These are phyloP conservation scores for Bergia puertoricense DNA, from an alignment of 92 coral and sea anemone species.

Conservation along the genomic window DNA sequence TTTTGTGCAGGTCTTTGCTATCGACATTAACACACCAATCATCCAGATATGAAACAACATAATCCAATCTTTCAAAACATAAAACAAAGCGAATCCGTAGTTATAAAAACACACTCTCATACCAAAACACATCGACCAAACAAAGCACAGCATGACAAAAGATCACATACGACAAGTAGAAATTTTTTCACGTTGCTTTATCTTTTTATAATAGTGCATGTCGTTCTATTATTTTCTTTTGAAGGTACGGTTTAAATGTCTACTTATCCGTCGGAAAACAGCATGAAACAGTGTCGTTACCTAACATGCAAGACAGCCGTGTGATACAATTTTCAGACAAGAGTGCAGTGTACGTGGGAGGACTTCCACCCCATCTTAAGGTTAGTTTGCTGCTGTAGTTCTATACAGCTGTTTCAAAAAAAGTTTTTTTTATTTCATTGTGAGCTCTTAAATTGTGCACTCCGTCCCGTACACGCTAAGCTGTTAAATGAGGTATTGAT, in stretches of 20 bases:
- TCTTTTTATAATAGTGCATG: not conserved
- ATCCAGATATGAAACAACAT: not conserved
- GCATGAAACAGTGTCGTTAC: constrained; percentile 43
- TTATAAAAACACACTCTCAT: not conserved
- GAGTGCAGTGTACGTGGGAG: constrained; percentile 67
- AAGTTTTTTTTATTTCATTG: too few species aligned
- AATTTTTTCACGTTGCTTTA: not conserved
- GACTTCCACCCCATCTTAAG: constrained; percentile 49
- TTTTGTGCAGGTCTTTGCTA: not conserved
- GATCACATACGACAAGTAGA: not conserved
- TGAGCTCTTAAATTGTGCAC: too few species aligned
- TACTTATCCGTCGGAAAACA: constrained; percentile 30
- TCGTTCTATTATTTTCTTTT: not conserved
- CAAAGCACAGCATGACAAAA: not conserved
- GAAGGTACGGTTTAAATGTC: constrained; percentile 36
- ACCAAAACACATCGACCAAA: not conserved
- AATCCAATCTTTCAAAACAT: not conserved
- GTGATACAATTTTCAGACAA: constrained; percentile 43
- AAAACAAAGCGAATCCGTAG: not conserved
- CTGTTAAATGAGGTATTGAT: too few species aligned
- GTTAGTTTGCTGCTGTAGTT: constrained; percentile 25
- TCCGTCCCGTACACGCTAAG: too few species aligned
- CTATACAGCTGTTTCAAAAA: not conserved
- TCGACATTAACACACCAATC: not conserved
- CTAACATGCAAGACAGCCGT: constrained; percentile 12